Conservation (phyloP, 2,113 vertebrate species). For the Arothron firmamentum region DNA sequence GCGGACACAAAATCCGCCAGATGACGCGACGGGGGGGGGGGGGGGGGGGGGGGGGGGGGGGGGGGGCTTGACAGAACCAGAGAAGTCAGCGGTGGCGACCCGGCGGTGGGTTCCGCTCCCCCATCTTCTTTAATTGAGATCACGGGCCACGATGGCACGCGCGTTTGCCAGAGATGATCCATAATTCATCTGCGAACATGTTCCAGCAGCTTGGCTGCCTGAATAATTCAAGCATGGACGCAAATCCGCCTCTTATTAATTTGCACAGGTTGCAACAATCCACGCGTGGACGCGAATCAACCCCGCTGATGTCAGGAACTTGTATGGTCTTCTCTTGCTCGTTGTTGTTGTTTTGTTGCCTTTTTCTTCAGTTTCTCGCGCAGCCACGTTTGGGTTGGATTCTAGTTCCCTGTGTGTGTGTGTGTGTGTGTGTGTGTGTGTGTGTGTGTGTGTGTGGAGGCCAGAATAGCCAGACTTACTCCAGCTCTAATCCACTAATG, state of each 20-base stretch:
- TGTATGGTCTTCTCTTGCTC: no score
- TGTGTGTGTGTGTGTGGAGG: no score
- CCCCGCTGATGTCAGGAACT: no score
- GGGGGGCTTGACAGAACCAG: not conserved
- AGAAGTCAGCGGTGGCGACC: not conserved
- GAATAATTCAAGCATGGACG: conserved; percentile 56
- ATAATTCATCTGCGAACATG: conserved; percentile 54
- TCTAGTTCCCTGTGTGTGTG: no score
- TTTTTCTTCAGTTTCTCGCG: conserved; percentile 19
- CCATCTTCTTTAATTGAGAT: not conserved
- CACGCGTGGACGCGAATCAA: conserved; percentile 16
- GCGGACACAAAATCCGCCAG: conserved; percentile 2
- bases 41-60: no score
- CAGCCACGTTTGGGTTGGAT: conserved; percentile 5
- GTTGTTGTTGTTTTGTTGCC: no score
- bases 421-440: no score
- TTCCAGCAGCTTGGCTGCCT: conserved; percentile 27
- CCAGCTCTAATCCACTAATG: conserved; percentile 56
- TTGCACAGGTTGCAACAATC: conserved; percentile 13
- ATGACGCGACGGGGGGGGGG: not conserved
- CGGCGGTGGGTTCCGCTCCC: no score
- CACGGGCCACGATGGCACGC: not conserved
- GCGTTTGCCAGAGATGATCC: conserved; percentile 35
- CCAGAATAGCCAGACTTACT: conserved; percentile 12
- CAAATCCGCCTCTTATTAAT: conserved; percentile 21